Percentiles rank a stretch among this genome's conserved stretches.
These are phyloP conservation scores for Luffia ferchaultella DNA, from an alignment of 2,888 invertebrate genomes.

Conservation along the genomic window DNA sequence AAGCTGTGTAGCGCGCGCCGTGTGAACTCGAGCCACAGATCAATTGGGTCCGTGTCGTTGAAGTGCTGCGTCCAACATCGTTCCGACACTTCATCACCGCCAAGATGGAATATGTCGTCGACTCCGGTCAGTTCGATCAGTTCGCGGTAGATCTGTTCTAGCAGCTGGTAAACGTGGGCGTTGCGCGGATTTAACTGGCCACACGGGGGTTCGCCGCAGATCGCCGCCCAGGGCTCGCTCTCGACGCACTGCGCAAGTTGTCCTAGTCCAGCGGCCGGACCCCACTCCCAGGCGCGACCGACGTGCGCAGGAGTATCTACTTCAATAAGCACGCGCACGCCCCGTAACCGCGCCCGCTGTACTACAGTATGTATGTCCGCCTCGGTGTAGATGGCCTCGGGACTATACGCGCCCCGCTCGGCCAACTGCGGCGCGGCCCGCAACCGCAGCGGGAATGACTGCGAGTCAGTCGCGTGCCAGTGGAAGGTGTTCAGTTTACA, in stretches of 20 bases:
- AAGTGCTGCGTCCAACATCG: conserved; percentile 81
- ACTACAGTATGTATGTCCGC: conserved; percentile 77
- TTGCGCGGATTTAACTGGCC: conserved; percentile 86
- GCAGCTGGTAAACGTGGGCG: conserved; percentile 75
- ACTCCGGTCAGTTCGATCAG: conserved; percentile 77
- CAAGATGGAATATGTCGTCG: conserved; percentile 82
- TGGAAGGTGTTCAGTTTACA: conserved; percentile 93
- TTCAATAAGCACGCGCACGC: conserved; percentile 87
- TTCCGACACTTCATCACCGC: conserved; percentile 85
- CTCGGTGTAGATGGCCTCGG: conserved; percentile 76
- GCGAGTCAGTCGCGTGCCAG: conserved; percentile 92
- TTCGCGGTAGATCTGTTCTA: conserved; percentile 79
- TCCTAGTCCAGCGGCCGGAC: conserved; percentile 76
- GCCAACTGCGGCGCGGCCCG: conserved; percentile 80
- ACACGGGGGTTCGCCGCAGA: conserved; percentile 87
- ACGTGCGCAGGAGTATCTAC: conserved; percentile 92
- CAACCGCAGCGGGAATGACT: conserved; percentile 89
- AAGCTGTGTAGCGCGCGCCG: conserved; percentile 68
- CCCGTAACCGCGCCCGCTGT: conserved; percentile 80
- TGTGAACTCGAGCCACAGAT: conserved; percentile 83
- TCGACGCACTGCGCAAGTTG: conserved; percentile 84
- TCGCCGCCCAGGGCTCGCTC: conserved; percentile 80
- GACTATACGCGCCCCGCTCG: conserved; percentile 85
- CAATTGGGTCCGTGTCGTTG: conserved; percentile 79
- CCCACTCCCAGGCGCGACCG: conserved; percentile 89